phyloP scores from a whole-genome alignment of 2,113 vertebrate genomes.

The Sander lucioperca region DNA sequence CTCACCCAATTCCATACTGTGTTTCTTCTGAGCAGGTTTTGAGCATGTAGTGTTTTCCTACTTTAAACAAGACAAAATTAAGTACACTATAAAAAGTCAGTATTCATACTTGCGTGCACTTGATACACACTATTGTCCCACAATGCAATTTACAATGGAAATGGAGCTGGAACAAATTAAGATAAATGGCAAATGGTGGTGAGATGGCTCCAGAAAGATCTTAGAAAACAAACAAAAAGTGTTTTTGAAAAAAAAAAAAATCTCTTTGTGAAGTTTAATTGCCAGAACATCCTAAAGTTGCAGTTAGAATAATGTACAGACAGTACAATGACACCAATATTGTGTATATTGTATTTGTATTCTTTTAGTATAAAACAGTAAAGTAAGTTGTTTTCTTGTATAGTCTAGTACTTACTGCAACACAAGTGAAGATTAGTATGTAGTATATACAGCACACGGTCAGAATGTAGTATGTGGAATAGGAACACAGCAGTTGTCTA shows the following conservation, averaged over 20 bases:
- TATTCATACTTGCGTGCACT: neutral
- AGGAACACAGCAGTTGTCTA: neutral
- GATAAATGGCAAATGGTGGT: neutral
- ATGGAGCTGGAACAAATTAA: constrained; percentile 23
- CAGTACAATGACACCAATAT: no score
- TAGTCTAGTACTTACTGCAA: neutral
- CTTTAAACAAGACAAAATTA: neutral
- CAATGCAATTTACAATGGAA: constrained; percentile 10
- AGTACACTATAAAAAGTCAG: neutral
- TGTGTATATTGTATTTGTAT: neutral
- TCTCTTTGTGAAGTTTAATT: neutral
- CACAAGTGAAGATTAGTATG: neutral
- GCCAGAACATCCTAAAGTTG: neutral
- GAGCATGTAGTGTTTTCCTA: neutral
- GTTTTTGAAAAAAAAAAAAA: neutral
- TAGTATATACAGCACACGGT: neutral
- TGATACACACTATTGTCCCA: neutral
- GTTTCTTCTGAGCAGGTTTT: neutral
- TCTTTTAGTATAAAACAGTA: neutral
- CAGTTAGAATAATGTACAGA: neutral
- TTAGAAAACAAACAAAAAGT: neutral
- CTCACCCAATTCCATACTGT: neutral
- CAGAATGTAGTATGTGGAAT: neutral
- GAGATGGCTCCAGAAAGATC: neutral
- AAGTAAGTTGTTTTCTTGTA: no score